Percentiles rank a stretch among this genome's conserved stretches.
phyloP scores from a whole-genome alignment of 2,797 vertebrate species.

The Picus viridis region DNA sequence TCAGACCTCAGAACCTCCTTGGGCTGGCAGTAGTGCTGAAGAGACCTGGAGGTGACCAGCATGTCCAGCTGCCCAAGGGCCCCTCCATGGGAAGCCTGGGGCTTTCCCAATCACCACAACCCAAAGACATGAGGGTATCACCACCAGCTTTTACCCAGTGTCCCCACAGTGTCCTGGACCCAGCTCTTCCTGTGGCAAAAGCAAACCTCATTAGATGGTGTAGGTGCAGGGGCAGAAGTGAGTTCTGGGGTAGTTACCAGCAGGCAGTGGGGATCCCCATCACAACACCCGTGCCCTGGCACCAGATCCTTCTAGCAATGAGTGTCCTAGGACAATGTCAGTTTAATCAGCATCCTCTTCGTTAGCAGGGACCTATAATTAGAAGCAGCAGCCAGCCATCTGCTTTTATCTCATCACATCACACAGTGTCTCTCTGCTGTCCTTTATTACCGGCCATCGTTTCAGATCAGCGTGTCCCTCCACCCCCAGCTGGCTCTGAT shows the following conservation, averaged over 20 bases:
- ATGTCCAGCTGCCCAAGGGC: too few species aligned
- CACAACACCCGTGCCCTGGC: neutral
- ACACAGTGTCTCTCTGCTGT: neutral
- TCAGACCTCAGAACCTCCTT: neutral
- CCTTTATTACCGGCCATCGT: neutral
- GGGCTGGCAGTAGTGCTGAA: neutral
- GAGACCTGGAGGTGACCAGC: neutral
- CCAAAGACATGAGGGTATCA: accelerated
- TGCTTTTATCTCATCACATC: conserved; percentile 46
- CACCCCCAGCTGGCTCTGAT: neutral
- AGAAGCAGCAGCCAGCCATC: conserved; percentile 62
- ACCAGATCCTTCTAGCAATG: neutral
- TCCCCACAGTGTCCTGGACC: neutral
- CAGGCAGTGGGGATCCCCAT: neutral
- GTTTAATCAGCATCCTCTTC: conserved; percentile 23
- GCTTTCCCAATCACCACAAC: neutral
- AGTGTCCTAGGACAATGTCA: conserved; percentile 5
- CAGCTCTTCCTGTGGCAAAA: accelerated
- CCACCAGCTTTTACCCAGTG: accelerated
- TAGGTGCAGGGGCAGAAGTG: neutral
- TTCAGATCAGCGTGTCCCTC: neutral
- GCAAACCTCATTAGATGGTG: neutral
- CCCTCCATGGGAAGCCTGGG: neutral
- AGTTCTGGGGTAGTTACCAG: neutral
- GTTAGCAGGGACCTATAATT: conserved; percentile 50